Base-by-base conservation (phyloP, 2,113 vertebrate genomes). In the Clinocottus analis region DNA sequence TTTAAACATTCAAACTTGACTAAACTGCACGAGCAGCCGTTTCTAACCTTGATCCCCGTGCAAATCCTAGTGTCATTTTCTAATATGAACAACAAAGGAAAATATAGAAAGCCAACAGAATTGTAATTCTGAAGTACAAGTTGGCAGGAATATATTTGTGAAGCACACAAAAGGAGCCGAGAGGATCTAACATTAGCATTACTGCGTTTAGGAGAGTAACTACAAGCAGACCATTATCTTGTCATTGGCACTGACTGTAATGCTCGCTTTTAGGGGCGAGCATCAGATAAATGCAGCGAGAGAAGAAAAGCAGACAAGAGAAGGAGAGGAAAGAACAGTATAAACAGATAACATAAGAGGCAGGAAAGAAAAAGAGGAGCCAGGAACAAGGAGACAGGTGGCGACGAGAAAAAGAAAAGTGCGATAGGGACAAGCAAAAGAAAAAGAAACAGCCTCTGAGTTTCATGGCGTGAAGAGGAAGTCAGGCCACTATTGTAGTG, bases 191-290 rank as follows among this genome's bases (percentile, higher is more conserved):
- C 79, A 90, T 85, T 74, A 92, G 78, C 80, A 67, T 77, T 47
- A 70, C 55, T 72, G 75, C 68, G 82, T 89, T 90, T 69, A 85
- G 45, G 53, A 37, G 43, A 74, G 53, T 23, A 79, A 81, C 79
- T 77, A 83, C 64, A 84, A 84, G 77, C 70, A 85, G 71, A 61
- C 75, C 51, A 89, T 86, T 90, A 86, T 87, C 77, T 81, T 89
- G 83, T 85, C 82, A 79, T 65, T 84, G 63, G 68, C 60, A 65
- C 77, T 85, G 33, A 7, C 14, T 58, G 78, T 75, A 70, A 73
- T 78, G 74, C 25, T 51, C 56, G 80, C 70, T 85, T 83, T 84
- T 84, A 79, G 75, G 63, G 56, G 23, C 0, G 9, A 70, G 51
- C 39, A 12, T 56, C 0, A 9, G 49, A 71, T 69, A 60, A 68